Conservation (phyloP, 2,888 invertebrate genomes). For the Polyploca ridens region DNA sequence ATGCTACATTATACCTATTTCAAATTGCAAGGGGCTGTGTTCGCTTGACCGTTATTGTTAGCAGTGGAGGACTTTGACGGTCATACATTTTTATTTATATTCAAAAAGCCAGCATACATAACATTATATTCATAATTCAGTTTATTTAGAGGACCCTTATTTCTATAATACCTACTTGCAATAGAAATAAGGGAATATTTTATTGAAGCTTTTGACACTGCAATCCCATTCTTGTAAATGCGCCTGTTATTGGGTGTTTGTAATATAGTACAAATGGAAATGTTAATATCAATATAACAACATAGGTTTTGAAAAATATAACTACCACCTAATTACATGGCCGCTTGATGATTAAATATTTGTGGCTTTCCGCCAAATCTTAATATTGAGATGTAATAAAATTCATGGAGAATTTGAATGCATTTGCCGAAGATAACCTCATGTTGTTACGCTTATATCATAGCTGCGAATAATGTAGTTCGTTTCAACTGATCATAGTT, state of each 20-base stretch:
- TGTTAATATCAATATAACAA: not conserved
- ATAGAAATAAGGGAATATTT: not conserved
- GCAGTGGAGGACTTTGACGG: not conserved
- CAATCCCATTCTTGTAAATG: not conserved
- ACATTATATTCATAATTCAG: not conserved
- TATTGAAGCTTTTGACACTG: not conserved
- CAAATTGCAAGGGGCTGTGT: not conserved
- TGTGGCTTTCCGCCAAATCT: not conserved
- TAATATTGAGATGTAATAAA: constrained; percentile 2
- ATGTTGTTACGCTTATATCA: constrained; percentile 56
- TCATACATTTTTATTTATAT: not conserved
- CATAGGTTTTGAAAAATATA: not conserved
- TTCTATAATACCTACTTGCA: not conserved
- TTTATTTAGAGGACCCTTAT: not conserved
- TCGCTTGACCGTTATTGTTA: not conserved
- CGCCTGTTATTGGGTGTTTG: constrained; percentile 1
- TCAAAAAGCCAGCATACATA: not conserved
- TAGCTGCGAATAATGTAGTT: constrained; percentile 45
- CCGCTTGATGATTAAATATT: not conserved
- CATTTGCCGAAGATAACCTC: constrained; percentile 36
- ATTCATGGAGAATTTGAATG: not conserved
- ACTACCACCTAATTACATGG: not conserved
- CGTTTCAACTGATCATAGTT: constrained; percentile 28
- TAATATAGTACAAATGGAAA: constrained; percentile 13
- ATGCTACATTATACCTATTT: not conserved